These are phyloP conservation scores for Brachylomia viminalis DNA, from an alignment of 2,888 invertebrate species.

Conservation along the genomic window DNA sequence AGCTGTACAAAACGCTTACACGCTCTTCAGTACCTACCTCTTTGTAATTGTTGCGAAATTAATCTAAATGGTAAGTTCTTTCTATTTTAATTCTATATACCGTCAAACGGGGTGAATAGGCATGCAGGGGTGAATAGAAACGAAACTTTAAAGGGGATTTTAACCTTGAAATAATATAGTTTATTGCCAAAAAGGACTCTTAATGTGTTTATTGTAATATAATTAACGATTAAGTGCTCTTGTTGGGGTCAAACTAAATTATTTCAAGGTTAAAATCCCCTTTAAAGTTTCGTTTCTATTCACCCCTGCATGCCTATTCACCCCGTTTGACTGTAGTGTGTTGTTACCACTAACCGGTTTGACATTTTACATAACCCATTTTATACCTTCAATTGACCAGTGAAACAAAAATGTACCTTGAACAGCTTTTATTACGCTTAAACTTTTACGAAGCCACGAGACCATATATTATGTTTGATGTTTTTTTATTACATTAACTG, in stretches of 20 bases:
- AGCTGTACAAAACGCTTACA: constrained; percentile 47
- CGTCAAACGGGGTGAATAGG: too few species aligned
- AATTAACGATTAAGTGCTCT: too few species aligned
- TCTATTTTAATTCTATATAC: constrained; percentile 29
- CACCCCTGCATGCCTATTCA: too few species aligned
- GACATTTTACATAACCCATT: constrained; percentile 17
- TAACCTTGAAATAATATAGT: too few species aligned
- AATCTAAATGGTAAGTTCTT: constrained; percentile 30
- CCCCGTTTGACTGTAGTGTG: too few species aligned
- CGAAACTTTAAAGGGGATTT: too few species aligned
- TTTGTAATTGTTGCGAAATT: constrained; percentile 47
- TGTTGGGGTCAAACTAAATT: too few species aligned
- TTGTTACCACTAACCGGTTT: background rate
- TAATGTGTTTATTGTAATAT: too few species aligned
- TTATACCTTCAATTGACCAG: constrained; percentile 22
- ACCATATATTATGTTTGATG: constrained; percentile 24
- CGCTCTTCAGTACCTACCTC: constrained; percentile 32
- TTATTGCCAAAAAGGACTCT: too few species aligned
- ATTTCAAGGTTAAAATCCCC: too few species aligned
- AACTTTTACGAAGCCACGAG: constrained; percentile 16
- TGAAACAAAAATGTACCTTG: constrained; percentile 22
- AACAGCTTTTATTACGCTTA: constrained; percentile 40
- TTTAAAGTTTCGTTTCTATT: too few species aligned
- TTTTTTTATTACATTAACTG: constrained; percentile 19
- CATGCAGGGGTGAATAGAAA: too few species aligned